Evolutionary conservation across 2,113 vertebrate species (phyloP).

Genomic region (Heterocephalus glaber): DNA sequence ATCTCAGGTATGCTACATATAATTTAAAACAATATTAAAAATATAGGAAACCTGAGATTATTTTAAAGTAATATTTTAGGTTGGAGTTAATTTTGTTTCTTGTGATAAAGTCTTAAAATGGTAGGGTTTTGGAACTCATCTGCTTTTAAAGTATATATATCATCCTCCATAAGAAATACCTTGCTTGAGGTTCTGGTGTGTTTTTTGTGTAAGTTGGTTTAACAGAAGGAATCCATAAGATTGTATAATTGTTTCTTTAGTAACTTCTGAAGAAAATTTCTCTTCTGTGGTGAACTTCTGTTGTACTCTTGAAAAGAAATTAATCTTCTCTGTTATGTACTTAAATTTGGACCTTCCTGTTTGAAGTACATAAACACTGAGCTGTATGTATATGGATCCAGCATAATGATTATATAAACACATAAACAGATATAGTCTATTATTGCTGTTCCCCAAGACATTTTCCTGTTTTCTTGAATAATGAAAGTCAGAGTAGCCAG

Average conservation of each 20-base stretch:
- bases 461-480: conserved; percentile 63
- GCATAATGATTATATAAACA: conserved; percentile 32
- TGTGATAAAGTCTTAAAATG: background rate
- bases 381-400: conserved; percentile 26
- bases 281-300: conserved; percentile 9
- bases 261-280: conserved; percentile 21
- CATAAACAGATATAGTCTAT: conserved; percentile 21
- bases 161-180: background rate
- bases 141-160: background rate
- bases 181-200: background rate
- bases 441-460: conserved; percentile 21
- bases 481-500: conserved; percentile 45
- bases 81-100: conserved; percentile 37
- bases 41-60: background rate
- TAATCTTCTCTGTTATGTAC: background rate
- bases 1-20: background rate
- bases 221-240: conserved; percentile 8
- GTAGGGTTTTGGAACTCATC: background rate
- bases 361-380: conserved; percentile 28
- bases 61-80: background rate
- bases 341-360: conserved; percentile 27
- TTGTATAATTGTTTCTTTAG: background rate
- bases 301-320: conserved; percentile 18
- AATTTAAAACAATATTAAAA: conserved; percentile 48
- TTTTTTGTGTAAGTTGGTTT: background rate